Percentiles rank a stretch among this genome's conserved stretches.
These are phyloP conservation scores for Motacilla alba DNA, from an alignment of 2,113 vertebrate genomes.

Conservation along the genomic window DNA sequence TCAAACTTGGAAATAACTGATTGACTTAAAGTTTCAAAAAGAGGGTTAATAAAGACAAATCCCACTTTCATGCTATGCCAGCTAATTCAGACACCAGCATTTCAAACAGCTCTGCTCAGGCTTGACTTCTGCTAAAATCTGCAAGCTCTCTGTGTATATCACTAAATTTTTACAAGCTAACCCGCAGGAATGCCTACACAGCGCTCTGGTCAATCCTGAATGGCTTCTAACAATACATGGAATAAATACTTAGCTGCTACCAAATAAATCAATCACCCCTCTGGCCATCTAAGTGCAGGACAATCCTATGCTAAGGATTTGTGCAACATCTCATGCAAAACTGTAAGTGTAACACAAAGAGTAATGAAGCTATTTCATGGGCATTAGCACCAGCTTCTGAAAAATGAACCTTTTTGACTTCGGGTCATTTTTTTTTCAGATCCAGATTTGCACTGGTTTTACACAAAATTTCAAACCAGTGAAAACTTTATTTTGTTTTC, in stretches of 20 bases:
- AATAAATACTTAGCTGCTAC: neutral
- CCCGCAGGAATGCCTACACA: neutral
- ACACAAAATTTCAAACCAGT: neutral
- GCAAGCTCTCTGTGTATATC: neutral
- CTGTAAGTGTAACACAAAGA: neutral
- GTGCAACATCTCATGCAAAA: neutral
- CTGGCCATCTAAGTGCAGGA: neutral
- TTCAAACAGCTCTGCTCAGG: neutral
- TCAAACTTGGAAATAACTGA: neutral
- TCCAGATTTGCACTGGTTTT: neutral
- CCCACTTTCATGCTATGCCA: neutral
- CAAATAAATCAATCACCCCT: neutral
- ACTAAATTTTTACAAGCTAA: neutral
- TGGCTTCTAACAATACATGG: neutral
- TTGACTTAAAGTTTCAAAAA: neutral
- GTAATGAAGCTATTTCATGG: neutral
- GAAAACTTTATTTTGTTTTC: neutral
- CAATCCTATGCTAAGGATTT: neutral
- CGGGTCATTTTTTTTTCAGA: neutral
- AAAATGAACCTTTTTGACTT: neutral
- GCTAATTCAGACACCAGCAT: neutral
- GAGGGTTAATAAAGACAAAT: neutral
- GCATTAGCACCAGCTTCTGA: neutral
- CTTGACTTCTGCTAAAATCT: neutral
- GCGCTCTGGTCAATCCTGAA: neutral